Conservation (phyloP, 2,888 invertebrate genomes). For the Dioctria linearis region DNA sequence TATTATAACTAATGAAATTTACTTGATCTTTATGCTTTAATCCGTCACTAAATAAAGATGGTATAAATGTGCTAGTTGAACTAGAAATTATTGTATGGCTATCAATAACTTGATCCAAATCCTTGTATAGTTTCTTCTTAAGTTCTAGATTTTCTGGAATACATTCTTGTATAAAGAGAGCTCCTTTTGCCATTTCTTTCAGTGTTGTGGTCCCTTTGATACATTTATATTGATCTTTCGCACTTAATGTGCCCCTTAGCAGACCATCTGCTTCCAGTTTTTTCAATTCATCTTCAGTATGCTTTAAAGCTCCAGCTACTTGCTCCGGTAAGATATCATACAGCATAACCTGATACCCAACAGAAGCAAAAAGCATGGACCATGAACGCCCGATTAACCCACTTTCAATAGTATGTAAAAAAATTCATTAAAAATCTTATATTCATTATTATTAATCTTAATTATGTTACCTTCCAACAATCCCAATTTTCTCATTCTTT, state of each 20-base stretch:
- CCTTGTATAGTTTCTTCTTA: conserved; percentile 84
- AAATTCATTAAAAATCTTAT: conserved; percentile 5
- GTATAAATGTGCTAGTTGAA: conserved; percentile 93
- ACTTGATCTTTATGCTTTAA: conserved; percentile 81
- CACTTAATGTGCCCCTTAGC: conserved; percentile 82
- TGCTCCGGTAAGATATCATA: conserved; percentile 88
- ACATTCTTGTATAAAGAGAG: conserved; percentile 92
- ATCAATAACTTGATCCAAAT: conserved; percentile 85
- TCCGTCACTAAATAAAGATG: conserved; percentile 87
- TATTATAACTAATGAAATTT: conserved; percentile 60
- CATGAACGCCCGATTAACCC: conserved; percentile 97
- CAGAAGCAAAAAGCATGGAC: conserved; percentile 96
- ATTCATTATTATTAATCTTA: not conserved
- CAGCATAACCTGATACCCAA: conserved; percentile 89
- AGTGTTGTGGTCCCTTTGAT: conserved; percentile 83
- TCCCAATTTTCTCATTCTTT: conserved; percentile 80
- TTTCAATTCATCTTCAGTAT: conserved; percentile 81
- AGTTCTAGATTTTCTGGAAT: conserved; percentile 91
- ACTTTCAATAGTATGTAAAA: conserved; percentile 73
- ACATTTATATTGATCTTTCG: conserved; percentile 82
- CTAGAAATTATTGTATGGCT: conserved; percentile 87
- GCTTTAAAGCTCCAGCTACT: conserved; percentile 80
- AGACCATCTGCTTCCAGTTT: conserved; percentile 80
- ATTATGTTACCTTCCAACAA: conserved; percentile 80
- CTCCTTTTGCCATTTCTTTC: conserved; percentile 80